phyloP scores from a whole-genome alignment of 2,113 vertebrate species.

The Anarrhichthys ocellatus region DNA sequence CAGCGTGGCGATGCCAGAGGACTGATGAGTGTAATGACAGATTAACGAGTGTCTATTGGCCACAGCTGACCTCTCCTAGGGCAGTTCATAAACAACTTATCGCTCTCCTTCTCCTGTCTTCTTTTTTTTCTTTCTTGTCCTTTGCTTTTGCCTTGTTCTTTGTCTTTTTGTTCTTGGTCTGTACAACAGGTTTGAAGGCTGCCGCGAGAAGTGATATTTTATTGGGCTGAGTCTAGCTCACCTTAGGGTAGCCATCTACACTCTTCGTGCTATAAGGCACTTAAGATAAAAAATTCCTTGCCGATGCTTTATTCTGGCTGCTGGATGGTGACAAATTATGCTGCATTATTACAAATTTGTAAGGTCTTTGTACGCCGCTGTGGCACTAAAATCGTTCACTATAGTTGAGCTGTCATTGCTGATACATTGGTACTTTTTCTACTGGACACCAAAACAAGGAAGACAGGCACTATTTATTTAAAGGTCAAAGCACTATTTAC shows the following conservation, averaged over 20 bases:
- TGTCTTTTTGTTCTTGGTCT: slow-evolving; percentile 22
- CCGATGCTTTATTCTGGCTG: not conserved
- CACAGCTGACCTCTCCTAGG: slow-evolving; percentile 74
- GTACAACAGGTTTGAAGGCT: slow-evolving; percentile 22
- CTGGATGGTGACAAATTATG: slow-evolving; percentile 36
- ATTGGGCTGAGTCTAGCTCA: slow-evolving; percentile 30
- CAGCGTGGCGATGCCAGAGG: slow-evolving; percentile 62
- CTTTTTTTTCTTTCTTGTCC: slow-evolving; percentile 7
- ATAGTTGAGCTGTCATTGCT: slow-evolving; percentile 1
- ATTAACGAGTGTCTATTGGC: slow-evolving; percentile 73
- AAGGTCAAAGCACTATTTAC: not conserved
- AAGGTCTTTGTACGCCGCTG: not conserved
- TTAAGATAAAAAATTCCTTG: slow-evolving; percentile 15
- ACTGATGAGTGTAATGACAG: slow-evolving; percentile 80
- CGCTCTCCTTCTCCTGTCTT: slow-evolving; percentile 15
- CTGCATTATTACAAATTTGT: slow-evolving; percentile 17
- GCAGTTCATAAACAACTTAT: slow-evolving; percentile 72
- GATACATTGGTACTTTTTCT: not conserved
- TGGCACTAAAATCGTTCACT: slow-evolving; percentile 6
- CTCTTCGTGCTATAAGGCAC: slow-evolving; percentile 19
- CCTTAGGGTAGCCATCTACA: slow-evolving; percentile 27
- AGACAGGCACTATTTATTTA: not conserved
- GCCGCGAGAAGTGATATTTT: slow-evolving; percentile 41
- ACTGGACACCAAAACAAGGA: not conserved
- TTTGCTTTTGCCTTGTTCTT: slow-evolving; percentile 20